Conservation (phyloP, 2,113 vertebrate species). For the Sylvicapra grimmia region DNA sequence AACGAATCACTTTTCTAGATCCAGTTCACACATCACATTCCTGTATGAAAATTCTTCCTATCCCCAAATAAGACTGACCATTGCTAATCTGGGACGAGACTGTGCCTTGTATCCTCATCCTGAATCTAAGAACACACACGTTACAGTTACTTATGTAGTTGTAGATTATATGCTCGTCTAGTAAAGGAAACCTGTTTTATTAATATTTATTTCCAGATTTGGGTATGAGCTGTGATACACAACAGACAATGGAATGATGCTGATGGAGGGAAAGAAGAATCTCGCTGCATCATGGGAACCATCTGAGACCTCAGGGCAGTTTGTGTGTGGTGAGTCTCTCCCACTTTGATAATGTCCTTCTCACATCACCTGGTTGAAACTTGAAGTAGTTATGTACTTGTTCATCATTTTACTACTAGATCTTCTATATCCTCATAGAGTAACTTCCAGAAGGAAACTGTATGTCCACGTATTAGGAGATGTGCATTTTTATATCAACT, state of each 20-base stretch:
- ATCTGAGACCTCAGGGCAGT: no score
- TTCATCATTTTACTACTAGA: not conserved
- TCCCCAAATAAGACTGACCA: not conserved
- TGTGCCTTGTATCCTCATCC: not conserved
- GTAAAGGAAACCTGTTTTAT: not conserved
- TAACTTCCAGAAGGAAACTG: not conserved
- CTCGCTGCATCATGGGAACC: not conserved
- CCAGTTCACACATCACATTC: not conserved
- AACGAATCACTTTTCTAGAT: not conserved
- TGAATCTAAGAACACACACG: not conserved
- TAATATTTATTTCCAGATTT: constrained; percentile 11
- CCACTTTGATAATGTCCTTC: not conserved
- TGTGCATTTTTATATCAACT: not conserved
- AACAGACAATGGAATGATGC: not conserved
- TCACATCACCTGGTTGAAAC: not conserved
- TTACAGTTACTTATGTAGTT: not conserved
- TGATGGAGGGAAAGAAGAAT: not conserved
- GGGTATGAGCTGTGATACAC: not conserved
- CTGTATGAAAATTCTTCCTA: not conserved
- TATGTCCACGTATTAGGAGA: not conserved
- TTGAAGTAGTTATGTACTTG: not conserved
- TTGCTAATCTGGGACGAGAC: not conserved
- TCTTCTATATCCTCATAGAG: not conserved
- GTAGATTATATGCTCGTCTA: not conserved
- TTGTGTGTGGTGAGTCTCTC: not conserved